Conservation (phyloP, 2,888 invertebrate genomes). For the Crocallis elinguaria region DNA sequence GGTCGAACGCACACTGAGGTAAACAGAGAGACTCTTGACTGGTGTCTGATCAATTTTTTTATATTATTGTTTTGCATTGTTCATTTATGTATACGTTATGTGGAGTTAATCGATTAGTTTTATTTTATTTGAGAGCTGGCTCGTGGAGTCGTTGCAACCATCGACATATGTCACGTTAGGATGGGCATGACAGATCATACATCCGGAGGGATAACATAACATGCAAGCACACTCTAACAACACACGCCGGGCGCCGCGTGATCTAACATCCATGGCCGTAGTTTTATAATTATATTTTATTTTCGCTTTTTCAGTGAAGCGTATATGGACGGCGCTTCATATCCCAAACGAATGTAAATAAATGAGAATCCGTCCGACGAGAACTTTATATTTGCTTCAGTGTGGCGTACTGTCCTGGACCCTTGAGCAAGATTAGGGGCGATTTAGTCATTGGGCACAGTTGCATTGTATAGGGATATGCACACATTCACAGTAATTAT, state of each 20-base stretch:
- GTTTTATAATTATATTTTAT: constrained; percentile 57
- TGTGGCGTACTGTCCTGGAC: constrained; percentile 80
- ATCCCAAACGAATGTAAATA: constrained; percentile 72
- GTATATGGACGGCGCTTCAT: constrained; percentile 75
- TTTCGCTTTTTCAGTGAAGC: constrained; percentile 75
- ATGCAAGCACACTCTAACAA: constrained; percentile 59
- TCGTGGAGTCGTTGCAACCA: constrained; percentile 53
- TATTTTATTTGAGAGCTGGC: constrained; percentile 51
- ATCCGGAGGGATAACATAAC: constrained; percentile 48
- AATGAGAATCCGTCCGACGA: constrained; percentile 56
- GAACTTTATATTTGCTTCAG: constrained; percentile 79
- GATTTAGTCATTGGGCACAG: constrained; percentile 80
- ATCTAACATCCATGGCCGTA: constrained; percentile 58
- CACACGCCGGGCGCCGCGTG: constrained; percentile 45
- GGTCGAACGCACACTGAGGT: constrained; percentile 85
- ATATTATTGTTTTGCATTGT: constrained; percentile 75
- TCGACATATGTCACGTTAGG: constrained; percentile 57
- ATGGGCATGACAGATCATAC: constrained; percentile 60
- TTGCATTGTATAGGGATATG: constrained; percentile 82
- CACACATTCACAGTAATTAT: constrained; percentile 67
- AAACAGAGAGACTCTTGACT: constrained; percentile 68
- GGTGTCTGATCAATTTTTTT: constrained; percentile 66
- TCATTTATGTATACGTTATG: constrained; percentile 70
- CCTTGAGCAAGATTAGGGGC: constrained; percentile 62
- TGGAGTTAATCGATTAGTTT: constrained; percentile 57